These are phyloP conservation scores for Molanna angustata DNA, from an alignment of 2,888 invertebrate species.

Conservation along the genomic window DNA sequence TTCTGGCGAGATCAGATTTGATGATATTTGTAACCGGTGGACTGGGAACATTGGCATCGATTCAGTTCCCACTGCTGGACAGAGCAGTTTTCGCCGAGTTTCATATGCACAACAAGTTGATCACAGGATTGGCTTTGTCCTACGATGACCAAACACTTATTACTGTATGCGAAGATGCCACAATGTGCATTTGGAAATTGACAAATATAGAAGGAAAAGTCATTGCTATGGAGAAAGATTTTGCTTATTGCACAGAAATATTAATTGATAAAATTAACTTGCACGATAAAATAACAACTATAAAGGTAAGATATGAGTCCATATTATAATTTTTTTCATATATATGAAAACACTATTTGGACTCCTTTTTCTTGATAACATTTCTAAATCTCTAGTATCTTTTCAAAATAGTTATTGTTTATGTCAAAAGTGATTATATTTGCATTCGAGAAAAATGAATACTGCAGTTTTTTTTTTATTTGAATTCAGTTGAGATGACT, in stretches of 20 bases:
- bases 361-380: too few relatives aligned
- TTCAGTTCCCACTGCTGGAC: constrained; percentile 73
- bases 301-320: constrained; percentile 52
- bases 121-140: constrained; percentile 64
- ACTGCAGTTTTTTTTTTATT: too few relatives aligned
- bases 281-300: constrained; percentile 69
- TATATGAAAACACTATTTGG: too few relatives aligned
- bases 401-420: too few relatives aligned
- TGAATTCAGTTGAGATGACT: too few relatives aligned
- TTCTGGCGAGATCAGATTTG: constrained; percentile 74
- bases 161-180: constrained; percentile 73
- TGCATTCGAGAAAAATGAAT: too few relatives aligned
- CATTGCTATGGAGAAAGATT: constrained; percentile 70
- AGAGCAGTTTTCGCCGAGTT: constrained; percentile 52
- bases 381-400: too few relatives aligned
- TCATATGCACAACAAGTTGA: constrained; percentile 54
- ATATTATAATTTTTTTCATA: too few relatives aligned
- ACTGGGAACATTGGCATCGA: constrained; percentile 71
- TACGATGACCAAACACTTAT: constrained; percentile 76
- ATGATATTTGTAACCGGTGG: constrained; percentile 81
- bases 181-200: constrained; percentile 82
- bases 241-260: constrained; percentile 75
- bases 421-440: too few relatives aligned
- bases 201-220: constrained; percentile 70
- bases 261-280: constrained; percentile 76